Conservation (phyloP, 2,797 vertebrate species). For the Pangasius djambal region DNA sequence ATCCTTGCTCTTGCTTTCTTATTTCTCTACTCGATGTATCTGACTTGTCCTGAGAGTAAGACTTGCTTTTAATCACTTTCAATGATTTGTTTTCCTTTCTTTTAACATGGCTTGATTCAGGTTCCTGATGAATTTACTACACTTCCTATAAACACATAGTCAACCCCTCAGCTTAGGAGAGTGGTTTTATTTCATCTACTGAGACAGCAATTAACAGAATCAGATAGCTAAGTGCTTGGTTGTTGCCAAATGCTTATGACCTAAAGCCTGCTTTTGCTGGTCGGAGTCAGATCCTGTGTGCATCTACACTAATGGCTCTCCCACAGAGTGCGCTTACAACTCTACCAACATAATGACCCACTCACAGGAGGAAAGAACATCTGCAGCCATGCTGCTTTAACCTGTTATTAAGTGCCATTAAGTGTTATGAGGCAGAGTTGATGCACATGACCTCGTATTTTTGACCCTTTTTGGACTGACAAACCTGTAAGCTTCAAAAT, state of each 20-base stretch:
- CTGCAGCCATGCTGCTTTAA: conserved; percentile 12
- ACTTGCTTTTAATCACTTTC: background rate
- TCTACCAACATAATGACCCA: conserved; percentile 43
- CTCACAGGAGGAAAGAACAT: conserved; percentile 23
- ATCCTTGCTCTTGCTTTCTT: background rate
- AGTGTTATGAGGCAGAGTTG: conserved; percentile 12
- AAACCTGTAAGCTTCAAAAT: background rate
- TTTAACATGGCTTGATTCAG: conserved; percentile 9
- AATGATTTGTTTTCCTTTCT: background rate
- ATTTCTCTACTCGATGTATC: background rate
- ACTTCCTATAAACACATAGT: conserved; percentile 31
- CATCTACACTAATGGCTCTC: conserved; percentile 54
- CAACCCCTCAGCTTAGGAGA: conserved; percentile 27
- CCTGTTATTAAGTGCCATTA: conserved; percentile 46
- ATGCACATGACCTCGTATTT: background rate
- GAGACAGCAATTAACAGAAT: conserved; percentile 58
- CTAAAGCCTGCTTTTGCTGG: conserved; percentile 46
- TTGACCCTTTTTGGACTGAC: background rate
- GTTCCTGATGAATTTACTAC: conserved; percentile 34
- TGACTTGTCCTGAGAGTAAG: background rate
- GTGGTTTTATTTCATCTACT: conserved; percentile 48
- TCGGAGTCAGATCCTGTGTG: conserved; percentile 38
- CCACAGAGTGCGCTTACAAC: conserved; percentile 36
- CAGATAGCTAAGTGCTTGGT: conserved; percentile 49
- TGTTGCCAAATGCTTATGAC: conserved; percentile 49